phyloP scores from a whole-genome alignment of 2,888 invertebrate species.

The Xylophagus ater region DNA sequence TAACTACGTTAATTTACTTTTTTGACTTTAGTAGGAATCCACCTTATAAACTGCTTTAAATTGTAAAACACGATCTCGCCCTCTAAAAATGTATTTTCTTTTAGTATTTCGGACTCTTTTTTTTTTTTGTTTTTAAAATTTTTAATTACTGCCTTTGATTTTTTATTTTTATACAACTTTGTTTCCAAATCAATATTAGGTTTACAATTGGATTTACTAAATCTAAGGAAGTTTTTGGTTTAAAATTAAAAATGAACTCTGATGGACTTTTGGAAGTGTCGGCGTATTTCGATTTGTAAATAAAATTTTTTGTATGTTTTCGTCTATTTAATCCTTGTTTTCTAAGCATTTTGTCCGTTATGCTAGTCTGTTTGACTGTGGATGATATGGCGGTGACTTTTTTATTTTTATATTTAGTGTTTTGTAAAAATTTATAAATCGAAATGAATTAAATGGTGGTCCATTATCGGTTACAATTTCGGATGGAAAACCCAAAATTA shows the following conservation, averaged over 20 bases:
- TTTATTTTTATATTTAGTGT: conserved; percentile 14
- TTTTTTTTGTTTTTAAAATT: too few species aligned
- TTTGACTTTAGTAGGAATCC: too few species aligned
- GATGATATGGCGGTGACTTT: conserved; percentile 18
- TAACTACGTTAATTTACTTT: too few species aligned
- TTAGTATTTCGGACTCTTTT: too few species aligned
- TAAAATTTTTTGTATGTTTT: conserved; percentile 1
- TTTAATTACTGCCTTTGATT: too few species aligned
- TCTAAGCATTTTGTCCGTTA: conserved; percentile 19
- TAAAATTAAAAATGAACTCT: not conserved
- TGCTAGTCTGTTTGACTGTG: conserved; percentile 21
- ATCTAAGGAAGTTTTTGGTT: not conserved
- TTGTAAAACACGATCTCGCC: too few species aligned
- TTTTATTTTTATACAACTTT: too few species aligned
- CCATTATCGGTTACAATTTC: conserved; percentile 14
- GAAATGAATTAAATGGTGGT: conserved; percentile 9
- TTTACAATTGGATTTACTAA: too few species aligned
- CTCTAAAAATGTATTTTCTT: too few species aligned
- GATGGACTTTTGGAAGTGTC: not conserved
- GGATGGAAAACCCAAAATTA: conserved; percentile 10
- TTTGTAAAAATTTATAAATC: conserved; percentile 13
- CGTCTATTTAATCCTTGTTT: not conserved
- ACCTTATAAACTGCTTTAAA: too few species aligned
- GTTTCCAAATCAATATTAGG: too few species aligned
- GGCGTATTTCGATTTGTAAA: not conserved